Evolutionary conservation across 2,888 invertebrate species (phyloP), one percentile per base, ranked within the genome.

Genomic region (Conops quadrifasciatus): DNA sequence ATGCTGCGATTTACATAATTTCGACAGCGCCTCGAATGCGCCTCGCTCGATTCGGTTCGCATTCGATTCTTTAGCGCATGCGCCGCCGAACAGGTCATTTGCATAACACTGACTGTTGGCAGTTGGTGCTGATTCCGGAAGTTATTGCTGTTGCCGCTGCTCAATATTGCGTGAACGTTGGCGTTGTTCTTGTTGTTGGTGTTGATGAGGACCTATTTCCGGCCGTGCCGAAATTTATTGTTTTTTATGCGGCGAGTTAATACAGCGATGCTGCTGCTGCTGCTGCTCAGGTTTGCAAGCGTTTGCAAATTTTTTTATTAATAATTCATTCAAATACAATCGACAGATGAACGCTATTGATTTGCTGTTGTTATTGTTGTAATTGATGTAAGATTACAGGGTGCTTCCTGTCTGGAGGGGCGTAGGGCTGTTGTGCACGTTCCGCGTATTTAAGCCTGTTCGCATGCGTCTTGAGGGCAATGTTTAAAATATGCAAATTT

Each of bases 151-250:
- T 70, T 74, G 74, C 66, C 68, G 30, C 62, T 64, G 62, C 71
- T 71, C 66, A 67, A 71, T 70, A 69, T 67, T 51, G 58, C 51
- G 5, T 56, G 58, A 21, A 58, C 16, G 36, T 26, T 67, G 67
- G 69, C 60, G 24, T 45, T 67, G 51, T 43, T 49, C 24, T 63
- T 26, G 53, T 59, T 66, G 21, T 51, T 43, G 47, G 26, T 56
- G 53, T 66, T 19, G 28, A 36, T 59, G 67, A 59, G 51, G 11
- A 49, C 28, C 26, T 45, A 15, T 51, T 60, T 24, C 64, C 65
- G 75, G 71, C 74, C 74, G 75, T 81, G 82, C 83, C 73, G 81
- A 83, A 79, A 77, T 80, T 24, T 80, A 81, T 83, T 80, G 36
- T 36, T 9, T 49, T 49, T 77, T 81, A 81, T 79, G 36, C 51